phyloP scores from a whole-genome alignment of 2,113 vertebrate species.

The Maccullochella peelii region DNA sequence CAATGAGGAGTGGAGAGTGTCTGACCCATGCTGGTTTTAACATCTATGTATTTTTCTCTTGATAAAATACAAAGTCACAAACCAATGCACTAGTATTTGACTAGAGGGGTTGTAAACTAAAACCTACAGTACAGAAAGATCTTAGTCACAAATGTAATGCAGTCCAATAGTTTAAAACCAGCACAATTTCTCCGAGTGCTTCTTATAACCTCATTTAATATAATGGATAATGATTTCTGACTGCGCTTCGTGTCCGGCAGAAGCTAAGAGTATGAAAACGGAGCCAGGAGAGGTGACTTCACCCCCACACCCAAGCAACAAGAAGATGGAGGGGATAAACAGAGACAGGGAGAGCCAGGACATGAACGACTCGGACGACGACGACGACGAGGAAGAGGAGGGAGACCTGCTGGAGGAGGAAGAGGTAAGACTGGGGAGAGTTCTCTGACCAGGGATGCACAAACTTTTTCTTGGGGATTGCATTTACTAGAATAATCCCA shows the following conservation, averaged over 20 bases:
- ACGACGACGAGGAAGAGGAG: conserved; percentile 75
- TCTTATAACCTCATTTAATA: background rate
- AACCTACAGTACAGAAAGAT: background rate
- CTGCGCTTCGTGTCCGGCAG: conserved; percentile 47
- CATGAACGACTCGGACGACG: conserved; percentile 88
- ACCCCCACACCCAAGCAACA: conserved; percentile 77
- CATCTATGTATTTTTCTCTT: too few relatives aligned
- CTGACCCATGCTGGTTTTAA: background rate
- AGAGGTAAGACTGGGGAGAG: conserved; percentile 64
- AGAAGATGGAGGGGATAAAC: conserved; percentile 86
- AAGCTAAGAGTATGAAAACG: conserved; percentile 83
- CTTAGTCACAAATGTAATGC: background rate
- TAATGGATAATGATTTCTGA: background rate
- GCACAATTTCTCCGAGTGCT: background rate
- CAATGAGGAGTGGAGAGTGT: background rate
- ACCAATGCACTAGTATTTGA: too few relatives aligned
- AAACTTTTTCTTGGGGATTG: too few relatives aligned
- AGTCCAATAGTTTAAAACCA: background rate
- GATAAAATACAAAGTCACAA: too few relatives aligned
- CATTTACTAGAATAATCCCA: too few relatives aligned
- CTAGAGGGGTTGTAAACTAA: background rate
- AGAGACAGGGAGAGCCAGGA: conserved; percentile 83
- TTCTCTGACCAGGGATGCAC: background rate
- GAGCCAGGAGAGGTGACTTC: conserved; percentile 81
- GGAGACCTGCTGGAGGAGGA: conserved; percentile 87